phyloP scores from a whole-genome alignment of 2,113 vertebrate species.

The Callipepla squamata region DNA sequence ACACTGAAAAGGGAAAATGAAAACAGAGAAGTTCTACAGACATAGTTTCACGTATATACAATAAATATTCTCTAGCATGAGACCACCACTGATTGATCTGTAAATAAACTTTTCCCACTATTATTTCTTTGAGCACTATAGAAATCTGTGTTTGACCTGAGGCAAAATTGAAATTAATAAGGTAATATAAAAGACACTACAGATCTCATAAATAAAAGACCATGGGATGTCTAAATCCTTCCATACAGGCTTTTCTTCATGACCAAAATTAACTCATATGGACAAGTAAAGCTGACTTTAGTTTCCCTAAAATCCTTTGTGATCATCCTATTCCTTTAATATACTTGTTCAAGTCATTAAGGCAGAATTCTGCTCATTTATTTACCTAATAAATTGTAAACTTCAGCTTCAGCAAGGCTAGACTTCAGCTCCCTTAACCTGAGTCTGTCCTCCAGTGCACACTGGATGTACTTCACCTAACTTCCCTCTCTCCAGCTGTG shows the following conservation, averaged over 20 bases:
- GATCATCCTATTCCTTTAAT: background rate
- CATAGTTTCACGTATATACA: background rate
- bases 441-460: background rate
- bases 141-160: constrained; percentile 29
- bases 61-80: background rate
- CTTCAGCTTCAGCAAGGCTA: background rate
- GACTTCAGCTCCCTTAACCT: background rate
- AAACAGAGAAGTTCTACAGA: background rate
- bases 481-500: background rate
- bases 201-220: constrained; percentile 18
- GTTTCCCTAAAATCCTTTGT: background rate
- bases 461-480: background rate
- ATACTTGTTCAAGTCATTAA: background rate
- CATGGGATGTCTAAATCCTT: background rate
- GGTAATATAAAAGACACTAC: constrained; percentile 26
- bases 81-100: background rate
- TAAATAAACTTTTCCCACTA: background rate
- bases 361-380: background rate
- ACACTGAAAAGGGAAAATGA: background rate
- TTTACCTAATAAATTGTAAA: background rate
- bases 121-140: background rate
- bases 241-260: background rate
- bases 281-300: background rate
- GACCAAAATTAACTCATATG: background rate
- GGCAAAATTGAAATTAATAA: constrained; percentile 48